Conservation (phyloP, 2,797 vertebrate species). For the Poeciliopsis paucimaculata region DNA sequence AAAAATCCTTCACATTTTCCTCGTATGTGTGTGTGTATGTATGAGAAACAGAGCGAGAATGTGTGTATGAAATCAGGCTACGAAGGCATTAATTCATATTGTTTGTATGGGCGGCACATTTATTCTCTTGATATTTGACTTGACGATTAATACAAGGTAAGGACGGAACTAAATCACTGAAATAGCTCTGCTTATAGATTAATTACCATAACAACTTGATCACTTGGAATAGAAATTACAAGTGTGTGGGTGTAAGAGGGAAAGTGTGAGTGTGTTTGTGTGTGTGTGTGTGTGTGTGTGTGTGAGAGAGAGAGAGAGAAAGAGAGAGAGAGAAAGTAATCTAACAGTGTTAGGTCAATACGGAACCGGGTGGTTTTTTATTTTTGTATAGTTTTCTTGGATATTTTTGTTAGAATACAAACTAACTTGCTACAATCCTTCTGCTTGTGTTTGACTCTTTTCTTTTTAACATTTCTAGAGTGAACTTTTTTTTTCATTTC, state of each 20-base stretch:
- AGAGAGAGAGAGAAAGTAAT: conserved; percentile 61
- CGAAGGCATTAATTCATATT: conserved; percentile 68
- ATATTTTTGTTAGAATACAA: conserved; percentile 99
- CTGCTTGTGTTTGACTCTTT: conserved; percentile 61
- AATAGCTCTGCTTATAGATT: conserved; percentile 67
- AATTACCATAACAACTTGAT: conserved; percentile 75
- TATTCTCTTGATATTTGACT: conserved; percentile 81
- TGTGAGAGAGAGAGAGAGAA: conserved; percentile 79
- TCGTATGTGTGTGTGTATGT: neutral
- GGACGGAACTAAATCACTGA: conserved; percentile 72
- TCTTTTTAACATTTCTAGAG: conserved; percentile 26
- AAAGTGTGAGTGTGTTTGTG: conserved; percentile 80
- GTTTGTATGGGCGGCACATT: conserved; percentile 82
- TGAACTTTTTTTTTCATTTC: conserved; percentile 1
- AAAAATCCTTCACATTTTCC: conserved; percentile 29
- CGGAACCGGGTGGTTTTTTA: conserved; percentile 88
- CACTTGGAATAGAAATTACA: conserved; percentile 83
- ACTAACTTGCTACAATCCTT: conserved; percentile 89
- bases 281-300: conserved; percentile 86
- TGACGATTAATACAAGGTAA: conserved; percentile 77
- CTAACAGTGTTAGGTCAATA: conserved; percentile 82
- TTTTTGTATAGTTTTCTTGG: conserved; percentile 97
- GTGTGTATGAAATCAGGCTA: conserved; percentile 50
- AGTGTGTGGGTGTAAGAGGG: conserved; percentile 76
- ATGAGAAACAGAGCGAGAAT: neutral